Percentiles rank a stretch among this genome's conserved stretches.
phyloP scores from a whole-genome alignment of 2,113 vertebrate genomes.

The Sinocyclocheilus anshuiensis region DNA sequence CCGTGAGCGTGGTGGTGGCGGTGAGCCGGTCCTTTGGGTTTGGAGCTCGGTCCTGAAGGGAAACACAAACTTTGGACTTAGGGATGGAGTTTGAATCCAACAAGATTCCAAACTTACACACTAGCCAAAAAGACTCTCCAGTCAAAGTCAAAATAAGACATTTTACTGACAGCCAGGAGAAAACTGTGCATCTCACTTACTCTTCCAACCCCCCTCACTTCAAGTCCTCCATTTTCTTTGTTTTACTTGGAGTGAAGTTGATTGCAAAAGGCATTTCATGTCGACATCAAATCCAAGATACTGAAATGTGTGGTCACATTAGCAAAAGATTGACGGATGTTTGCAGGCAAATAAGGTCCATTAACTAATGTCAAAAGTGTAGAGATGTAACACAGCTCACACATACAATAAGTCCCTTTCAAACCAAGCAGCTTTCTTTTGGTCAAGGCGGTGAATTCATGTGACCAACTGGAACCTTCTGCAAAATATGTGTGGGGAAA shows the following conservation, averaged over 20 bases:
- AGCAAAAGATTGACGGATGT: neutral
- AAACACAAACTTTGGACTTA: constrained; percentile 19
- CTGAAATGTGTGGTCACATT: neutral
- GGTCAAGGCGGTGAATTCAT: neutral
- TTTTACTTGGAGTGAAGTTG: neutral
- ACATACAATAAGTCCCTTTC: neutral
- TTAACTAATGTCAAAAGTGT: neutral
- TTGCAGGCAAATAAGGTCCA: neutral
- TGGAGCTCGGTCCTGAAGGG: constrained; percentile 86
- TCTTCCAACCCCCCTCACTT: neutral
- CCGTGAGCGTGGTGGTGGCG: constrained; percentile 90
- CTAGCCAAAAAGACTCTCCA: neutral
- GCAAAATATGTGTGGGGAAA: neutral
- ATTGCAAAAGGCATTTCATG: neutral
- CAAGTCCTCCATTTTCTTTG: neutral
- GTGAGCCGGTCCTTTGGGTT: constrained; percentile 85
- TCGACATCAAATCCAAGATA: neutral
- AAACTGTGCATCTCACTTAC: neutral
- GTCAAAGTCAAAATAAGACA: constrained; percentile 11
- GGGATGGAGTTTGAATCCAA: neutral
- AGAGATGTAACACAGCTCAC: neutral
- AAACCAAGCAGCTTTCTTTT: neutral
- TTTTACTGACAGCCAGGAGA: neutral
- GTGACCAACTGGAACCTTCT: neutral
- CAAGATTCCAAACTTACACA: neutral